These are phyloP conservation scores for Lucilia sericata DNA, from an alignment of 1,140 invertebrate species.

Conservation along the genomic window DNA sequence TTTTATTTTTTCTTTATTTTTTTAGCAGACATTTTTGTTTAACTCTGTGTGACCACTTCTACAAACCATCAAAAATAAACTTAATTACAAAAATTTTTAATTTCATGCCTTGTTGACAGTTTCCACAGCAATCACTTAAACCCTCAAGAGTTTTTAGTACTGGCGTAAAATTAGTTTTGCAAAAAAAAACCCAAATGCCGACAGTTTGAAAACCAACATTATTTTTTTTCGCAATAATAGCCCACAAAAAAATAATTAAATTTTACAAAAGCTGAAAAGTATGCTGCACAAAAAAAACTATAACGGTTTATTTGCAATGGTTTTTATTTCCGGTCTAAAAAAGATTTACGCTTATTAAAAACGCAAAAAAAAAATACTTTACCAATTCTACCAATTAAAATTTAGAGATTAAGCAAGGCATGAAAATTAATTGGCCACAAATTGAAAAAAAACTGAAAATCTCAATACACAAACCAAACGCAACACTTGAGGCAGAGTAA, in stretches of 20 bases:
- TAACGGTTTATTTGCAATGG: neutral
- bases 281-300: neutral
- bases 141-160: neutral
- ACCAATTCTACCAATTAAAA: constrained; percentile 17
- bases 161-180: neutral
- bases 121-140: neutral
- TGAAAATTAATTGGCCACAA: constrained; percentile 24
- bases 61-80: neutral
- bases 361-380: neutral
- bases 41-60: too few relatives aligned
- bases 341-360: neutral
- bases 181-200: neutral
- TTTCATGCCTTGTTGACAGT: constrained; percentile 13
- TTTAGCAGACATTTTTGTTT: too few relatives aligned
- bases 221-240: neutral
- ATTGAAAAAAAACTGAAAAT: neutral
- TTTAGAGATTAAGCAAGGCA: constrained; percentile 24
- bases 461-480: too few relatives aligned
- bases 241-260: too few relatives aligned
- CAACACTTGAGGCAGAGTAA: neutral
- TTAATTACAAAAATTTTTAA: neutral
- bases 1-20: too few relatives aligned
- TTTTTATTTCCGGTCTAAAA: neutral
- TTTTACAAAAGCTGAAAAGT: neutral
- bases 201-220: neutral